Evolutionary conservation across 2,888 invertebrate species (phyloP), one percentile per base, ranked within the genome.

Genomic region (Ctena decussata): DNA sequence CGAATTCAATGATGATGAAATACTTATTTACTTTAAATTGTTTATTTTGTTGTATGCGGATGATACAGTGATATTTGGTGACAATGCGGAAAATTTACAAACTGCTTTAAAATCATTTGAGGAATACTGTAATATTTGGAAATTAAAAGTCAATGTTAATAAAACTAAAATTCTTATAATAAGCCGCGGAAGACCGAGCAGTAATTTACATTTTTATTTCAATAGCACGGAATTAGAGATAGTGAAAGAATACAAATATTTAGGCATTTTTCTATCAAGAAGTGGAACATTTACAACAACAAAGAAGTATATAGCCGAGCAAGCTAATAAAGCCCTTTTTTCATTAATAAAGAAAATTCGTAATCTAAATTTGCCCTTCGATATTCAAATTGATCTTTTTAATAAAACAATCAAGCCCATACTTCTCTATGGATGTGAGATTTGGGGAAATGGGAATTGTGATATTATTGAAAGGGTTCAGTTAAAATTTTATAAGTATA

Each of bases 11-110:
- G 32, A 32, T 21, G 35, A 65, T n/a, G 21, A 32, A 1, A 65
- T 72, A 8, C 3, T 49, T 15, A 57, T 44, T 27, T 77, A 44
- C 44, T 18, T 76, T 0, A 65, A 71, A 44, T 30, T 79, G 8
- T 76, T 79, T 18, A 27, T 76, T 0, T 49, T 82, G 12, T 27
- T 83, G 41, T 83, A 71, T 49, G 83, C 83, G 18, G 83, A 83
- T 57, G 78, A 83, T 49, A 83, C 79, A 24, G 71, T 83, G 8
- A n/a, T 83, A 1, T 53, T 84, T 30, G 32, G 77, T 30, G 80
- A 80, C 12, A 49, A 46, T 35, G 12, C 30, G 12, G 18, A 72
- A 0, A 49, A 39, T 2, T 71, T 80, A 30, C 80, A 80, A 53
- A 60, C 27, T 11, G 32, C 39, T 5, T n/a, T 80, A 32, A 65